Evolutionary conservation across 2,888 invertebrate species (phyloP).

Genomic region (Caenorhabditis sp.): DNA sequence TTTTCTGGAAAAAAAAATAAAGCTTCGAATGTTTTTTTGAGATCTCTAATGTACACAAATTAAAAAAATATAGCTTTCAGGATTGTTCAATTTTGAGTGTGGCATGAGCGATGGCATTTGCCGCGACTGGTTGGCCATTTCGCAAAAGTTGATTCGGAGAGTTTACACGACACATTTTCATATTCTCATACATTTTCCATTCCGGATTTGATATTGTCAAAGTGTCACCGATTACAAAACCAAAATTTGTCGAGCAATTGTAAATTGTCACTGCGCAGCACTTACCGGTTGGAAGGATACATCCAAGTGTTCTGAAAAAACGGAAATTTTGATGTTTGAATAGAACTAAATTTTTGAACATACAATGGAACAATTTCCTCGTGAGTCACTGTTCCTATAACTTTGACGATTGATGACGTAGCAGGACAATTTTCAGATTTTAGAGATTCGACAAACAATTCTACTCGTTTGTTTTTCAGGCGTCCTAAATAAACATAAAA

Average conservation of each 20-base stretch:
- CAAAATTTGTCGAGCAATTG: slow-evolving; percentile 31
- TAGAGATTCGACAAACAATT: slow-evolving; percentile 11
- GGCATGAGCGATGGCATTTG: neutral
- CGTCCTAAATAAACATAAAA: slow-evolving; percentile 3
- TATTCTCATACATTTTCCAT: slow-evolving; percentile 6
- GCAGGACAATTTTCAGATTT: slow-evolving; percentile 3
- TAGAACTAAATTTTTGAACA: neutral
- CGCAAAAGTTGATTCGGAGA: slow-evolving; percentile 4
- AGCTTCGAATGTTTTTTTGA: neutral
- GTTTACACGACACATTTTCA: slow-evolving; percentile 4
- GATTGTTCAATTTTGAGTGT: slow-evolving; percentile 1
- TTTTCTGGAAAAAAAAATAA: neutral
- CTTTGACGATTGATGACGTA: slow-evolving; percentile 13
- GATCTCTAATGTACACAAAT: neutral
- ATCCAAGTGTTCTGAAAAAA: slow-evolving; percentile 2
- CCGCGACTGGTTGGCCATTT: slow-evolving; percentile 11
- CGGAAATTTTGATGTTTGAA: too few relatives aligned
- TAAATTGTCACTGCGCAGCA: slow-evolving; percentile 27
- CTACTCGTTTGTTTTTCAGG: slow-evolving; percentile 21
- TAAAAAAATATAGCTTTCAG: neutral
- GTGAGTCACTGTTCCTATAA: slow-evolving; percentile 26
- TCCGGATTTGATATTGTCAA: slow-evolving; percentile 21
- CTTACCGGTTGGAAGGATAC: slow-evolving; percentile 3
- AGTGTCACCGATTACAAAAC: slow-evolving; percentile 32
- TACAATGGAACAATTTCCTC: slow-evolving; percentile 30